Percentiles rank a stretch among this genome's conserved stretches.
These are phyloP conservation scores for Echinometra lucunter DNA, from an alignment of 53 echinoderm and acorn worm genomes.

Conservation along the genomic window DNA sequence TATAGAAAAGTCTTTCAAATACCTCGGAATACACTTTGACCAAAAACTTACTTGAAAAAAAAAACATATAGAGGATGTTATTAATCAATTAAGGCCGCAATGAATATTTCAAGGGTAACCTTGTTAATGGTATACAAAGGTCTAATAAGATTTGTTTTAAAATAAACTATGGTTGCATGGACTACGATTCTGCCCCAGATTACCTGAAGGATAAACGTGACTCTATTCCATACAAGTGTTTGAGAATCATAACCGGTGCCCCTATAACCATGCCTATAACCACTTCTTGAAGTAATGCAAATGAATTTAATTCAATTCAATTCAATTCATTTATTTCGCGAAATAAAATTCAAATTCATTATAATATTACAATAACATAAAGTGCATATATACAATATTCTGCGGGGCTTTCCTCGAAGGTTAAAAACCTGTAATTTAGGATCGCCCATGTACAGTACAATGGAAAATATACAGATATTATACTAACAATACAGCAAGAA, in stretches of 20 bases:
- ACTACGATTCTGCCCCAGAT: neutral
- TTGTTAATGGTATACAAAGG: slow-evolving; percentile 30
- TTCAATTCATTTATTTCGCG: no score
- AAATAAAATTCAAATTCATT: no score
- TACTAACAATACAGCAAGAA: no score
- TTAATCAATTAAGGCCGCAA: neutral
- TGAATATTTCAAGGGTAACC: slow-evolving; percentile 3
- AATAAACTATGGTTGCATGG: slow-evolving; percentile 17
- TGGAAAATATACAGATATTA: no score
- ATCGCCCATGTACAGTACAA: no score
- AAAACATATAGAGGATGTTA: slow-evolving; percentile 3
- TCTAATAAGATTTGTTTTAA: neutral
- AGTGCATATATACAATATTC: no score
- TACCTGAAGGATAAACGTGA: neutral
- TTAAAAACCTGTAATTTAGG: no score
- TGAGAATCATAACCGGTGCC: slow-evolving; percentile 16
- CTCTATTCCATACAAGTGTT: neutral
- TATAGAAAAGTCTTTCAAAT: neutral
- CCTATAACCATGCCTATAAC: neutral
- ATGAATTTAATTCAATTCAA: no score
- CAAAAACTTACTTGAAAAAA: neutral
- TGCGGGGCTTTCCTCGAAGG: no score
- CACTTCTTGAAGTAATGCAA: neutral
- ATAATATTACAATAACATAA: no score
- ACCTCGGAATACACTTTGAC: slow-evolving; percentile 1